A percentile compares a stretch with the other conserved stretches of the same genome.
These are phyloP conservation scores for Caloenas nicobarica DNA, from an alignment of 2,113 vertebrate species.

Conservation along the genomic window DNA sequence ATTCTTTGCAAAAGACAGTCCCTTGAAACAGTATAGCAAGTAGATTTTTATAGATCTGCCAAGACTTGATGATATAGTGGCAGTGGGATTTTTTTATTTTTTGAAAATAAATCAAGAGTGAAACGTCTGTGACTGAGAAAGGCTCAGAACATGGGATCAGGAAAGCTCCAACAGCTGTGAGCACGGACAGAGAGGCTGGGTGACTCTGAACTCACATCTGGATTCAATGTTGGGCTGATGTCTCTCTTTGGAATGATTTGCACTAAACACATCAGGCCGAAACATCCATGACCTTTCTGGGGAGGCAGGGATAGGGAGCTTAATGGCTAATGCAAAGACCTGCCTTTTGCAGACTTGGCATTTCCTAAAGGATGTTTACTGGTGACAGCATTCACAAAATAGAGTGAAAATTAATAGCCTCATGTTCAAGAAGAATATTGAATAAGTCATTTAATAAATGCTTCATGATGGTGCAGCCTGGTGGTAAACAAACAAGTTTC, in stretches of 20 bases:
- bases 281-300: neutral
- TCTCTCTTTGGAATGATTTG: neutral
- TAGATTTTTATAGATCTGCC: neutral
- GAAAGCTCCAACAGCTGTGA: neutral
- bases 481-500: neutral
- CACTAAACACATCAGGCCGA: neutral
- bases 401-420: neutral
- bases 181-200: neutral
- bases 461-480: rapidly evolving
- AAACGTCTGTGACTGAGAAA: neutral
- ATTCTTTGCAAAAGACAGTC: neutral
- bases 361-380: neutral
- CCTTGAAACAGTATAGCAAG: neutral
- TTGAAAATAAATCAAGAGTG: conserved; percentile 9
- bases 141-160: neutral
- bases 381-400: neutral
- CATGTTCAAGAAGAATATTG: neutral
- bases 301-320: neutral
- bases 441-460: neutral
- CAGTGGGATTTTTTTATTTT: neutral
- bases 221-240: conserved; percentile 21
- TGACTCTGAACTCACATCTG: conserved; percentile 27
- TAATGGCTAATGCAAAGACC: neutral
- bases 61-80: neutral
- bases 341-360: neutral